Conservation (phyloP, 1,140 invertebrate genomes). For the Whitmania pigra region DNA sequence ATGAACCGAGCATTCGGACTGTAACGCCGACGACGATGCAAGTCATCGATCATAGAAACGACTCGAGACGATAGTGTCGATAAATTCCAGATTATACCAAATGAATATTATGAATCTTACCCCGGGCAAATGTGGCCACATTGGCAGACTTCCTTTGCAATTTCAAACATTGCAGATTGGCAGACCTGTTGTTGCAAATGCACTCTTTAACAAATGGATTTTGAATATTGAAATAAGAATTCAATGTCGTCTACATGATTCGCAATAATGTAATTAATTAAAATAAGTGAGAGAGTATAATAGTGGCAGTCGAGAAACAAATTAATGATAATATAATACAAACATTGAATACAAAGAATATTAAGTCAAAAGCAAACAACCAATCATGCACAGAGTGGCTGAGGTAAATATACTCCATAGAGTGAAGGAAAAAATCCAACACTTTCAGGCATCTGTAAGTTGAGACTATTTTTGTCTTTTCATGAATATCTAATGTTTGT, state of each 20-base stretch:
- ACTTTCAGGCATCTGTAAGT: not conserved
- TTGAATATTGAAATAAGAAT: not conserved
- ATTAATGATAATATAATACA: not conserved
- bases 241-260: not conserved
- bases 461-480: not conserved
- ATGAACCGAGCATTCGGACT: too few relatives aligned
- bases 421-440: not conserved
- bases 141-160: not conserved
- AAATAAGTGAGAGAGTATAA: not conserved
- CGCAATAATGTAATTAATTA: not conserved
- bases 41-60: too few relatives aligned
- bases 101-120: not conserved
- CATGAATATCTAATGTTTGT: not conserved
- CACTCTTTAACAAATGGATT: not conserved
- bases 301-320: not conserved
- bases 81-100: not conserved
- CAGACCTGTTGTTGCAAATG: not conserved
- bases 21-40: too few relatives aligned
- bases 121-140: not conserved
- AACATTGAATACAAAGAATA: too few relatives aligned
- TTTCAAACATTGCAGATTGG: not conserved
- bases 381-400: not conserved
- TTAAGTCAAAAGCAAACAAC: not conserved
- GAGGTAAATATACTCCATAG: not conserved
- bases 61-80: not conserved